These are phyloP conservation scores for Loripinus fragilis DNA, from an alignment of 2,888 invertebrate species.

Conservation along the genomic window DNA sequence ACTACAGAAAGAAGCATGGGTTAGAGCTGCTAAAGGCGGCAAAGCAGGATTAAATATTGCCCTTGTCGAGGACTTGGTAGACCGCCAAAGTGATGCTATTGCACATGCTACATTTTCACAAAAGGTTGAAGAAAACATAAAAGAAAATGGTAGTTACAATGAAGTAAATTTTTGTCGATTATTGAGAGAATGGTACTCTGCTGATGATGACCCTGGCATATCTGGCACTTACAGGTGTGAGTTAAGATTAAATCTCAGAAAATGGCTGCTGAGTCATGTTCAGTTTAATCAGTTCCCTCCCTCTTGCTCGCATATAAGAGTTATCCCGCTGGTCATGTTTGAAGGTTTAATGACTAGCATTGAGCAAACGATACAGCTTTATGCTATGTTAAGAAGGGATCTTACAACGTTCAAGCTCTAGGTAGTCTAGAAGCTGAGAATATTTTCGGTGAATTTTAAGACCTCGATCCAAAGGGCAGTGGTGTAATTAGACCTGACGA, in stretches of 20 bases:
- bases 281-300: constrained; percentile 42
- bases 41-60: not conserved
- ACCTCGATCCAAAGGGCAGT: constrained; percentile 41
- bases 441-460: constrained; percentile 46
- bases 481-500: constrained; percentile 43
- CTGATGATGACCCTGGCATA: constrained; percentile 43
- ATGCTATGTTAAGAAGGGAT: constrained; percentile 33
- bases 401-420: constrained; percentile 38
- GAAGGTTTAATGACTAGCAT: constrained; percentile 49
- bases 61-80: constrained; percentile 38
- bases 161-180: constrained; percentile 38
- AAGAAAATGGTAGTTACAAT: not conserved
- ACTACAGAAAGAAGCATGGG: not conserved
- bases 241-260: constrained; percentile 23
- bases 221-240: constrained; percentile 19
- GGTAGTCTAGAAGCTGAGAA: constrained; percentile 49
- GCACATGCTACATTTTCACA: constrained; percentile 32
- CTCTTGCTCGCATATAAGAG: constrained; percentile 38
- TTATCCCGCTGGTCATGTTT: constrained; percentile 38
- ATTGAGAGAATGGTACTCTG: constrained; percentile 29
- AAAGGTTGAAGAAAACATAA: constrained; percentile 22
- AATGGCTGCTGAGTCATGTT: constrained; percentile 34
- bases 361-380: constrained; percentile 41
- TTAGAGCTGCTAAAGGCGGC: not conserved
- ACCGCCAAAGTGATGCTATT: constrained; percentile 31